Evolutionary conservation across 92 coral and sea anemone genomes (phyloP), one percentile per base, ranked within the genome.

Genomic region (Pocillopora grandis): DNA sequence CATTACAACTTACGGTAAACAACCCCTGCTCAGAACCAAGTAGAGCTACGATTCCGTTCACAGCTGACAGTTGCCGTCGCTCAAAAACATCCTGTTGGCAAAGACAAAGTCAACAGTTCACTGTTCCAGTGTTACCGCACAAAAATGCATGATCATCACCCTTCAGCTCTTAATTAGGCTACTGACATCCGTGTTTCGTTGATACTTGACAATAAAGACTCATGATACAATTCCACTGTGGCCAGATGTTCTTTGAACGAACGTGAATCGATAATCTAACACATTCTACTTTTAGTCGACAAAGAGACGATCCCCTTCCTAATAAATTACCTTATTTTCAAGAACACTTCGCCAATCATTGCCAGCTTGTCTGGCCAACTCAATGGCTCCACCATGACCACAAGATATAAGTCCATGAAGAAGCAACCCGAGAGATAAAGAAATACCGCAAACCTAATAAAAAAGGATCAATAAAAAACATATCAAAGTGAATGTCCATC

Each of bases 41-140:
- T 76, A 96, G 84, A 56, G 92, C 96, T 80, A 91, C 88, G 66
- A 96, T 80, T n/a, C 98, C 98, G 81, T 86, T 92, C 70, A 88
- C 84, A 13, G 94, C 98, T 1, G 96, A 87, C 66, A 92, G 85
- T 49, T 88, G 88, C 62, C 87, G 85, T 64, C 88, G 89, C 35
- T 88, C 84, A 19, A 96, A 85, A 62, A 84, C 71, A 20, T 88
- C 85, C 98, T 96, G 70, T 27, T n/a, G 83, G 69, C 73, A 71
- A 77, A 31, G 48, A 62, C 7, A 21, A 57, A 67, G 15, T 68
- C 27, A 10, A 33, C 9, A 13, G 5, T 12, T 37, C 1, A 33
- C 48, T 5, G 10, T 52, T 69, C 55, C 74, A 69, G 49, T 31
- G 21, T 1, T 4, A 67, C 49, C 18, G 35, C 72, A 27, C 72